Base-by-base conservation (phyloP, 2,797 vertebrate species). In the Anguilla pacifica region DNA sequence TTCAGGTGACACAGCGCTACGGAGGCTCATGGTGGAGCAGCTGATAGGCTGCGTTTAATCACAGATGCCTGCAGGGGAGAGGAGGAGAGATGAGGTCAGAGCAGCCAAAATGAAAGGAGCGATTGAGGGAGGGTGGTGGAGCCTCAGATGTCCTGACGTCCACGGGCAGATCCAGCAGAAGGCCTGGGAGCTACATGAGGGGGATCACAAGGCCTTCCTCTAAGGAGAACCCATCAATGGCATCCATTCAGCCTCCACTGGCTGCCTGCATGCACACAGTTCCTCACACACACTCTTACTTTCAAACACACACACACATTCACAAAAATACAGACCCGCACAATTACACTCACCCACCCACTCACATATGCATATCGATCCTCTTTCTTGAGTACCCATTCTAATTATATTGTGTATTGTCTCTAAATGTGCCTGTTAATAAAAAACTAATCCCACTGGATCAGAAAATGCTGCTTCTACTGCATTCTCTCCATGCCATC, bases 201-300 rank as follows among this genome's bases (percentile, higher is more conserved):
- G 90, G 87, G 88, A 74, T 96, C 96, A 97, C 95, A 95, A 95
- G 96, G 96, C 91, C 59, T 90, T 89, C 89, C 89, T 92, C 91
- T 90, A 86, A 46, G 93, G 87, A 90, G 3, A 83, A 35, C 64
- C 87, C 84, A 93, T 96, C 95, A 96, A 96, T 94, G 92, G 92
- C 92, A 91, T 92, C 93, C 94, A 94, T 96, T 96, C 93, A 93
- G 88, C 89, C 85, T 89, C 89, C 53, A 43, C 53, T 31, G 64
- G 35, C 53, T 86, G 25, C 22, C 25, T 70, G 2, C 15, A 15
- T 35, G 9, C 46, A 86, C 13, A 51, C 85, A 53, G 35, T 11
- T 13, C 28, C 61, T 25, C 39, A 51, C 22, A 74, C 28, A 72
- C 85, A 70, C 15, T 49, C 85, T 67, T 15, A 85, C 57, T 1